Percentiles rank a stretch among this genome's conserved stretches.
Conservation (phyloP, 2,797 vertebrate species). For the Sebastes matsubarae region DNA sequence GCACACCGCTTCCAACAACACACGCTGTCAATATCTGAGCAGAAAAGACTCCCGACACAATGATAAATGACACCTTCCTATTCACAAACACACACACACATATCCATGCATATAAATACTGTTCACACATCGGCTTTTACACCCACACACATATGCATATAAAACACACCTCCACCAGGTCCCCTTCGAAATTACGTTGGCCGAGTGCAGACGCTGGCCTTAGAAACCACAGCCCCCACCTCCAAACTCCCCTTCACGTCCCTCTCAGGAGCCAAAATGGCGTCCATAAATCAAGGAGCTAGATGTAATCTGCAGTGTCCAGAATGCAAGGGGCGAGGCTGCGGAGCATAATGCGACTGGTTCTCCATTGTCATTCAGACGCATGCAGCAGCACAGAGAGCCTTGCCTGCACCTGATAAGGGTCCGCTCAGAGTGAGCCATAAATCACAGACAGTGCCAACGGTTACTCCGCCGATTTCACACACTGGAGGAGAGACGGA, state of each 20-base stretch:
- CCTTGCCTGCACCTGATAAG: slow-evolving; percentile 96
- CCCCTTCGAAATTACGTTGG: slow-evolving; percentile 73
- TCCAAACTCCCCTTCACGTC: slow-evolving; percentile 68
- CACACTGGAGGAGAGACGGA: slow-evolving; percentile 67
- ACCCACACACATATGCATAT: slow-evolving; percentile 54
- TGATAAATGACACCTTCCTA: slow-evolving; percentile 56
- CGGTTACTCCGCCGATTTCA: slow-evolving; percentile 89
- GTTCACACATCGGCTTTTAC: slow-evolving; percentile 27
- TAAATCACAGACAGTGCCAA: slow-evolving; percentile 91
- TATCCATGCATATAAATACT: slow-evolving; percentile 52
- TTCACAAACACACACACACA: slow-evolving; percentile 56
- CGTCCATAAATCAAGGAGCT: slow-evolving; percentile 95
- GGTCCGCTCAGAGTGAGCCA: slow-evolving; percentile 90
- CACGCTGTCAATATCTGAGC: slow-evolving; percentile 50
- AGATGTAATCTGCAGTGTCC: slow-evolving; percentile 98
- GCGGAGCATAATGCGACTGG: slow-evolving; percentile 91
- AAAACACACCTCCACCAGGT: slow-evolving; percentile 62
- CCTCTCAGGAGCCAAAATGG: slow-evolving; percentile 87
- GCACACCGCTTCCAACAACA: slow-evolving; percentile 29
- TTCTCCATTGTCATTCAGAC: slow-evolving; percentile 98
- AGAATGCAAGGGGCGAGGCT: slow-evolving; percentile 92
- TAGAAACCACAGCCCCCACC: slow-evolving; percentile 61
- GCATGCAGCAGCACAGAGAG: slow-evolving; percentile 89
- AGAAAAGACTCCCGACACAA: slow-evolving; percentile 70
- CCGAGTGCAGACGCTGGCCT: slow-evolving; percentile 57